Evolutionary conservation across 2,797 vertebrate species (phyloP).

Genomic region (Limosa lapponica): DNA sequence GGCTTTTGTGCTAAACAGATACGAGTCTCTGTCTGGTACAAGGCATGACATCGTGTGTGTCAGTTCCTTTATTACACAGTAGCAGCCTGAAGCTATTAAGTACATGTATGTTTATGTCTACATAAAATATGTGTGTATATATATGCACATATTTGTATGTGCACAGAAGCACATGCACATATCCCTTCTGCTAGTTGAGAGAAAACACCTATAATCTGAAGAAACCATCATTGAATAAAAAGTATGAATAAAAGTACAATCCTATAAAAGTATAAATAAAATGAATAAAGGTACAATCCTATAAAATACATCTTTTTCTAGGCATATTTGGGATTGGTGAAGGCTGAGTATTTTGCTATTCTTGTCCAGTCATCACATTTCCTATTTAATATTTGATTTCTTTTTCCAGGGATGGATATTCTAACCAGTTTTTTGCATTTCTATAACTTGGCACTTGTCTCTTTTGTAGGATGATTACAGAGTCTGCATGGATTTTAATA

Average conservation of each 20-base stretch:
- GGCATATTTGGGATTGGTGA: not conserved
- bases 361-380: not conserved
- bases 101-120: accelerated
- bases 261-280: too few species aligned
- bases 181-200: not conserved
- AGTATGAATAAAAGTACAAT: too few species aligned
- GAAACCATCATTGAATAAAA: not conserved
- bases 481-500: slow-evolving; percentile 91
- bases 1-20: not conserved
- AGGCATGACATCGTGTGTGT: not conserved
- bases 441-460: not conserved
- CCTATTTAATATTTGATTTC: not conserved
- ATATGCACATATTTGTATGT: too few species aligned
- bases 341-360: not conserved
- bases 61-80: not conserved
- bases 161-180: not conserved
- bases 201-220: not conserved
- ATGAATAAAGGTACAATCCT: accelerated
- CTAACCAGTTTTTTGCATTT: not conserved
- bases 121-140: not conserved
- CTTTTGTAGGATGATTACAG: slow-evolving; percentile 90
- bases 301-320: not conserved
- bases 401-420: not conserved
- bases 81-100: not conserved
- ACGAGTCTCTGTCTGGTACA: not conserved